phyloP scores from a whole-genome alignment of 2,797 vertebrate species.

The Amniataba percoides region DNA sequence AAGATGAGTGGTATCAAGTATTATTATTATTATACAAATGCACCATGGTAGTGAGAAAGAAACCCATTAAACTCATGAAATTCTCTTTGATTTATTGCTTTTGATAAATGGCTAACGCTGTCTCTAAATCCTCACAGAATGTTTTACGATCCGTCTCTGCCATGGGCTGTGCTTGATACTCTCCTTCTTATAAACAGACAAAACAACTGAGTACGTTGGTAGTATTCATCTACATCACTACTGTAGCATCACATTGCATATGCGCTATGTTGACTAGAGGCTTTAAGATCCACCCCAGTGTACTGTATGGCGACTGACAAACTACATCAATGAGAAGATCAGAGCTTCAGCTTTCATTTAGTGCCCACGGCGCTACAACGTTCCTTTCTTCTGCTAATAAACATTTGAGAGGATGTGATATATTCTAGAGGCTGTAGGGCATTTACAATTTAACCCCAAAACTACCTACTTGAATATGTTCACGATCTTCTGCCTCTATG shows the following conservation, averaged over 20 bases:
- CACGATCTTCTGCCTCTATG: constrained; percentile 10
- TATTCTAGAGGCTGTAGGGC: background rate
- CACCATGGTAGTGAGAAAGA: background rate
- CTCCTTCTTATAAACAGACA: background rate
- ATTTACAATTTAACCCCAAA: constrained; percentile 12
- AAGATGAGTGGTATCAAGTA: background rate
- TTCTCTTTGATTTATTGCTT: constrained; percentile 7
- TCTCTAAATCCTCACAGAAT: background rate
- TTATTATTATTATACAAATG: constrained; percentile 4
- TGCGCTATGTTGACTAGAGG: constrained; percentile 6
- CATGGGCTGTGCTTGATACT: constrained; percentile 1
- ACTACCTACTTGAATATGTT: constrained; percentile 9
- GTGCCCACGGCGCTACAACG: constrained; percentile 17
- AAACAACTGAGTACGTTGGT: background rate
- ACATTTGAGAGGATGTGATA: constrained; percentile 43
- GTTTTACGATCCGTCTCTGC: background rate
- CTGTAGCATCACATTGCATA: background rate
- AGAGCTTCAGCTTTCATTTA: constrained; percentile 29
- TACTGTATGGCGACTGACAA: constrained; percentile 26
- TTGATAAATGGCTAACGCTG: constrained; percentile 15
- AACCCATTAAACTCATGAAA: background rate
- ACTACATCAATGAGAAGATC: constrained; percentile 34
- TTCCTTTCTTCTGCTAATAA: constrained; percentile 21
- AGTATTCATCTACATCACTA: background rate
- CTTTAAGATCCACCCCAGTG: background rate